These are phyloP conservation scores for Crematogaster levior DNA, from an alignment of 2,888 invertebrate genomes.

Conservation along the genomic window DNA sequence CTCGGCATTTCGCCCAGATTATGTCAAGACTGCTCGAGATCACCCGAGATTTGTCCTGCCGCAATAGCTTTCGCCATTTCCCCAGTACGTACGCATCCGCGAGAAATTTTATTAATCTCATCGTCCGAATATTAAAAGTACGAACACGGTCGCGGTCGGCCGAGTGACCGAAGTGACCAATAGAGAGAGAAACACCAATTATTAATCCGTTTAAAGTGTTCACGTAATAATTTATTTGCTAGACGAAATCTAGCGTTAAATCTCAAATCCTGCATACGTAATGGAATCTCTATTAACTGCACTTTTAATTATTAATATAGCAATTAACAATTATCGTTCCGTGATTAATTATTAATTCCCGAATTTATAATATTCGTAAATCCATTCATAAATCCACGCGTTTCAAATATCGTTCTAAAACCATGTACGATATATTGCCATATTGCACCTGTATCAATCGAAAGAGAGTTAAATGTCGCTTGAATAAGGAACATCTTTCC, in stretches of 20 bases:
- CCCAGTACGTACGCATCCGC: background rate
- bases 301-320: conserved; percentile 20
- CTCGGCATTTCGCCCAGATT: conserved; percentile 68
- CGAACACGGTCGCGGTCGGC: background rate
- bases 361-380: background rate
- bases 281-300: conserved; percentile 24
- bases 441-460: background rate
- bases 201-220: background rate
- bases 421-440: background rate
- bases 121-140: conserved; percentile 20
- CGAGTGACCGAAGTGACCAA: background rate
- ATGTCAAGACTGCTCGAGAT: conserved; percentile 56
- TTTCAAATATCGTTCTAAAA: background rate
- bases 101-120: conserved; percentile 15
- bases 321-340: conserved; percentile 9
- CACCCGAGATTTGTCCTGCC: conserved; percentile 56
- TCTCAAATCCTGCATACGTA: conserved; percentile 3
- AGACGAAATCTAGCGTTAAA: background rate
- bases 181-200: background rate
- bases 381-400: background rate
- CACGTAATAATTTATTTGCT: conserved; percentile 13
- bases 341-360: conserved; percentile 13
- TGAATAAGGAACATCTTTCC: background rate
- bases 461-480: background rate
- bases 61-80: conserved; percentile 16